phyloP scores from a whole-genome alignment of 2,888 invertebrate genomes.

The Myopa testacea region DNA sequence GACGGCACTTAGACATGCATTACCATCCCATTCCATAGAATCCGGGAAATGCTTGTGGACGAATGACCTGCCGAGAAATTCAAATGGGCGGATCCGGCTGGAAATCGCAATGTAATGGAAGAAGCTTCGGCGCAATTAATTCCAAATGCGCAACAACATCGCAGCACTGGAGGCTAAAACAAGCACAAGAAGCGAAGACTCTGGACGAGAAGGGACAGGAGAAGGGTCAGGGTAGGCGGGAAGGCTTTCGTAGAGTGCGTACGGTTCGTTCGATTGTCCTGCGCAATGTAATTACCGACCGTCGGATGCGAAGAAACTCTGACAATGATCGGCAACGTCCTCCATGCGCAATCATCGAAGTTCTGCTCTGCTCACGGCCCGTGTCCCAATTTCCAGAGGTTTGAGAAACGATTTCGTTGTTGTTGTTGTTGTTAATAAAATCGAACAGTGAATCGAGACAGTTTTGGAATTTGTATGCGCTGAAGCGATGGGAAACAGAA shows the following conservation, averaged over 20 bases:
- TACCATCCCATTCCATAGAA: too few relatives aligned
- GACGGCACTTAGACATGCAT: too few relatives aligned
- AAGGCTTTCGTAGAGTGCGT: neutral
- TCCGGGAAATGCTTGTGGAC: too few relatives aligned
- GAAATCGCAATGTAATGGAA: neutral
- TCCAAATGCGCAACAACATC: neutral
- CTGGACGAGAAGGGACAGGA: neutral
- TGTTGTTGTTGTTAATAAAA: constrained; percentile 13
- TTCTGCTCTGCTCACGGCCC: constrained; percentile 1
- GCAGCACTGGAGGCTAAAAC: neutral
- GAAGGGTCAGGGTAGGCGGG: neutral
- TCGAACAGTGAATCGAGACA: neutral
- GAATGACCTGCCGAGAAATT: neutral
- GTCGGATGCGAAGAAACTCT: neutral
- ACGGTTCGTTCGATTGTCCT: neutral
- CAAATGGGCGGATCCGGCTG: too few relatives aligned
- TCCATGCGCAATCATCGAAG: constrained; percentile 15
- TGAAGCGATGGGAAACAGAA: neutral
- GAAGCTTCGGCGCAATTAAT: neutral
- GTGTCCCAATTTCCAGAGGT: constrained; percentile 2
- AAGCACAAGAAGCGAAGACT: neutral
- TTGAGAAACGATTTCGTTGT: neutral
- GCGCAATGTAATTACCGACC: constrained; percentile 21
- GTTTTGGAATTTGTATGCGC: neutral
- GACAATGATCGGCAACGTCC: neutral